Evolutionary conservation across 2,888 invertebrate species (phyloP).

Genomic region (Caenorhabditis wallacei): DNA sequence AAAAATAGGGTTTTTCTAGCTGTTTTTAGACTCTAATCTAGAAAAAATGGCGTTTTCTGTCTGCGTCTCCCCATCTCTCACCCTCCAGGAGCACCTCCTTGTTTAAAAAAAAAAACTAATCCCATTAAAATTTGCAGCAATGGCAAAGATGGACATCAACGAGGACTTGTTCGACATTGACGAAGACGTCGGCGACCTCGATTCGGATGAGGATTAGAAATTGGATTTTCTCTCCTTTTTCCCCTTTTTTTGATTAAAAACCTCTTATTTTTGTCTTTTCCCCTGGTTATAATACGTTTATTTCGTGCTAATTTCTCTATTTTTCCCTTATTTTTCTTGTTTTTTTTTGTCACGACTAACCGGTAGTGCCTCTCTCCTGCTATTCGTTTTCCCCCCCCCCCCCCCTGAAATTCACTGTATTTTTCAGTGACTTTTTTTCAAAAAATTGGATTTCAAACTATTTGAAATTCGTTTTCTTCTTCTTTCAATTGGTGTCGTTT

Average conservation of each 20-base stretch:
- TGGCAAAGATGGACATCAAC: slow-evolving; percentile 79
- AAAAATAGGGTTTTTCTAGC: too few relatives aligned
- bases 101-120: slow-evolving; percentile 31
- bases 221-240: neutral
- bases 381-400: too few relatives aligned
- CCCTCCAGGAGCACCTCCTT: neutral
- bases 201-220: slow-evolving; percentile 70
- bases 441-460: neutral
- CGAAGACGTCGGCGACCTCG: slow-evolving; percentile 77
- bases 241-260: slow-evolving; percentile 1
- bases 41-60: neutral
- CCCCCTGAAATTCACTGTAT: neutral
- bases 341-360: slow-evolving; percentile 52
- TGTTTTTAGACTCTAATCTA: too few relatives aligned
- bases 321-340: slow-evolving; percentile 10
- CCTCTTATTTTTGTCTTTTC: slow-evolving; percentile 6
- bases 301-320: neutral
- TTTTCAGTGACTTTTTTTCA: slow-evolving; percentile 4
- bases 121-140: slow-evolving; percentile 63
- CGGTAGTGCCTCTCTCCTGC: slow-evolving; percentile 45
- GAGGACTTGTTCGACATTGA: slow-evolving; percentile 82
- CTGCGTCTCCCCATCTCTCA: slow-evolving; percentile 16
- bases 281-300: neutral
- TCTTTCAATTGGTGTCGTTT: neutral
- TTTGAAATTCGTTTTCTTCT: neutral